Evolutionary conservation across 2,888 invertebrate genomes (phyloP), one percentile per base, ranked within the genome.

Genomic region (Lumbricus terrestris): DNA sequence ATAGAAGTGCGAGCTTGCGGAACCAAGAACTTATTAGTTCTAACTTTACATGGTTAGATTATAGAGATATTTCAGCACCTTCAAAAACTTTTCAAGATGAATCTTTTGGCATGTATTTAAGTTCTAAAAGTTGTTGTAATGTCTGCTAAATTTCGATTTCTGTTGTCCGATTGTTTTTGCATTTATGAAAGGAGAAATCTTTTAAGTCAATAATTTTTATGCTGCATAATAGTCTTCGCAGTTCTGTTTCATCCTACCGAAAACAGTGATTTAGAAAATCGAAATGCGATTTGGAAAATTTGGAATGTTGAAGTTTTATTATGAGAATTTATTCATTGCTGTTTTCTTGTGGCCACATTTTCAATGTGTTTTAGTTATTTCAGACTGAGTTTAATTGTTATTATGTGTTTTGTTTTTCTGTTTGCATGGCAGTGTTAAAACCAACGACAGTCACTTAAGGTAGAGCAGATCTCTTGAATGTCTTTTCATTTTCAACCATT

Each of bases 401-500:
- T 34, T 85, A 11, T 37, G 5, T 85, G 85, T n/a, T n/a, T n/a
- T n/a, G n/a, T n/a, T 8, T 37, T 85, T 85, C 15, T 85, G 85
- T 85, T 85, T 85, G 85, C 85, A 85, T 85, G 85, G 23, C 85
- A 85, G 85, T 85, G 85, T 85, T 85, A 85, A n/a, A n/a, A 85
- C 20, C 85, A 85, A 85, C 85, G 69, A 69, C 85, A 85, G 1
- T 85, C 85, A 37, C 18, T 35, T 85, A 85, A 85, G 85, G 85
- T 85, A 85, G 20, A 35, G 34, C 11, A 20, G 13, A 33, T 83
- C 34, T 85, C 23, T 85, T 85, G 85, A 35, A 69, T 69, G 69
- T 29, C 69, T 69, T 69, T 69, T 69, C n/a, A 13, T 69, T 69
- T 69, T 69, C 8, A n/a, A n/a, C 0, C 69, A 69, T 69, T 69